These are phyloP conservation scores for Tetraneura akinire DNA, from an alignment of 1,140 invertebrate species.

Conservation along the genomic window DNA sequence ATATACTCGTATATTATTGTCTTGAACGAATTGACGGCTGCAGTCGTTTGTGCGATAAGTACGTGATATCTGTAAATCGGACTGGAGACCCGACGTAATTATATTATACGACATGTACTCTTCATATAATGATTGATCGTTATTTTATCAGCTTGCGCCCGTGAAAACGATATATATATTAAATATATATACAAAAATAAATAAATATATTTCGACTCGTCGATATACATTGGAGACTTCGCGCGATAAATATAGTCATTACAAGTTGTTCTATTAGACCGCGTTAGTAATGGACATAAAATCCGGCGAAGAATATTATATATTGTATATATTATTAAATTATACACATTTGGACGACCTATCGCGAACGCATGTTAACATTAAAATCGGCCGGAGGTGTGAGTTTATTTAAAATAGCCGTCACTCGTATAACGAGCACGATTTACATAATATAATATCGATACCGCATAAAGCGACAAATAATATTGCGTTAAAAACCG, in stretches of 20 bases:
- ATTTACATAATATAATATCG: conserved; percentile 7
- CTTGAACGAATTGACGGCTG: too few relatives aligned
- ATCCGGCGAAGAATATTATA: neutral
- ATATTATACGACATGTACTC: too few relatives aligned
- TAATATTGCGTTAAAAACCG: conserved; percentile 19
- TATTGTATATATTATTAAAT: neutral
- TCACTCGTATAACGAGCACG: conserved; percentile 3
- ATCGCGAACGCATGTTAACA: neutral
- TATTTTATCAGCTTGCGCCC: too few relatives aligned
- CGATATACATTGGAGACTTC: neutral
- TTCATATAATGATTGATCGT: too few relatives aligned
- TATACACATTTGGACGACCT: neutral
- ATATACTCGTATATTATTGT: too few relatives aligned
- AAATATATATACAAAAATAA: too few relatives aligned
- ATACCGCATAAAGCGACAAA: conserved; percentile 5
- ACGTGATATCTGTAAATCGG: too few relatives aligned
- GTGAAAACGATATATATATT: too few relatives aligned
- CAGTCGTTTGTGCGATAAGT: too few relatives aligned
- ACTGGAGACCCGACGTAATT: too few relatives aligned
- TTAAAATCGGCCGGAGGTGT: neutral
- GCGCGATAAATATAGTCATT: neutral
- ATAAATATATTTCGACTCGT: neutral
- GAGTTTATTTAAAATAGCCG: conserved; percentile 25
- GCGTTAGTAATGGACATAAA: neutral
- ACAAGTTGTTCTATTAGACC: neutral